Percentiles rank a stretch among this genome's conserved stretches.
Conservation (phyloP, 2,888 invertebrate genomes). For the Scaeva pyrastri region DNA sequence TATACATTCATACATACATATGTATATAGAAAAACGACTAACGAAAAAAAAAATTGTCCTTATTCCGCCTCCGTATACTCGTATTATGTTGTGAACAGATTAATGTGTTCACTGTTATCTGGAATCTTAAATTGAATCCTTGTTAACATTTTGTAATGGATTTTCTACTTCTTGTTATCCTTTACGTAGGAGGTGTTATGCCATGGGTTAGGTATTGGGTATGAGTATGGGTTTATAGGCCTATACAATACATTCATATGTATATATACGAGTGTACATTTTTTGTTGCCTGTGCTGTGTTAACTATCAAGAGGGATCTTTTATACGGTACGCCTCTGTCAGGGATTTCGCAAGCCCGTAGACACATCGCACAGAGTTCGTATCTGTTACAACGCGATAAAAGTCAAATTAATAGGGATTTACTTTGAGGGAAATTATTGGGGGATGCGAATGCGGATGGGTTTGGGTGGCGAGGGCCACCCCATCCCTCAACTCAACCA, state of each 20-base stretch:
- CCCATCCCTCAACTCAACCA: too few species aligned
- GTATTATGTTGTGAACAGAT: constrained; percentile 54
- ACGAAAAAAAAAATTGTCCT: constrained; percentile 33
- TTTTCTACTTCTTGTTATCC: constrained; percentile 62
- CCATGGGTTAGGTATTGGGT: neutral
- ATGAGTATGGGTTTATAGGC: too few species aligned
- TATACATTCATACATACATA: too few species aligned
- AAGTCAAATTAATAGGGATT: constrained; percentile 65
- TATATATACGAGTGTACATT: too few species aligned
- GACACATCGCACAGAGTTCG: constrained; percentile 24
- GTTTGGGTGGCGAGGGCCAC: neutral
- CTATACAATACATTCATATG: too few species aligned
- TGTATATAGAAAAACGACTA: constrained; percentile 3
- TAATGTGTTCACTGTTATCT: constrained; percentile 66
- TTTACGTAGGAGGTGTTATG: constrained; percentile 34
- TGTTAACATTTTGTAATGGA: constrained; percentile 74
- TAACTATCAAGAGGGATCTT: constrained; percentile 19
- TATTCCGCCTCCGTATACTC: neutral
- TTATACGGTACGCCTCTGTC: neutral
- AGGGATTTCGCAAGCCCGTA: neutral
- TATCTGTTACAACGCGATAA: constrained; percentile 68
- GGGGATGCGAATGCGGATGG: too few species aligned
- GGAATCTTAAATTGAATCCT: constrained; percentile 72
- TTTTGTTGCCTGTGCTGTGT: neutral
- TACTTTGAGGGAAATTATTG: constrained; percentile 47